A percentile compares a stretch with the other conserved stretches of the same genome.
Evolutionary conservation across 2,113 vertebrate genomes (phyloP).

Genomic region (Sarotherodon lohbergeri): DNA sequence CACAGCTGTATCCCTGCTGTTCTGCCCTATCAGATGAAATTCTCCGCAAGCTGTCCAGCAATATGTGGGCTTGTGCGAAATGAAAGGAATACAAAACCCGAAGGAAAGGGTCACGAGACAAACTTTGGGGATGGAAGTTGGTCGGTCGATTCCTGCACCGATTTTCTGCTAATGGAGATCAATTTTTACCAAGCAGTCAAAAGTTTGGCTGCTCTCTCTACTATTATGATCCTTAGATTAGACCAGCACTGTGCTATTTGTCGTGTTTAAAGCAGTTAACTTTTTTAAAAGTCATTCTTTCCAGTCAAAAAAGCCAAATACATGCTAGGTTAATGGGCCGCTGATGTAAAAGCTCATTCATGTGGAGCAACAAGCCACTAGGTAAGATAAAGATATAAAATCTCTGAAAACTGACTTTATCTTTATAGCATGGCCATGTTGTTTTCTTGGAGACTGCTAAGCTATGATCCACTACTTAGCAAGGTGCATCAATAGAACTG

Average conservation of each 20-base stretch:
- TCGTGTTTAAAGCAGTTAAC: not conserved
- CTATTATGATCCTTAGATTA: not conserved
- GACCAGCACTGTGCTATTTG: not conserved
- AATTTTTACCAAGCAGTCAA: not conserved
- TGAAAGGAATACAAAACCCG: not conserved
- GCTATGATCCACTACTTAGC: not conserved
- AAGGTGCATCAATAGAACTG: not conserved
- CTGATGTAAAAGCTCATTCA: not conserved
- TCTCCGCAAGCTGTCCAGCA: not conserved
- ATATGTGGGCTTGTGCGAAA: not conserved
- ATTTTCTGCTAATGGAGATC: not conserved
- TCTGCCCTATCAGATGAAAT: not conserved
- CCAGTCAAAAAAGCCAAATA: not conserved
- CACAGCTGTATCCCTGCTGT: conserved; percentile 3
- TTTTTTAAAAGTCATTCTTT: not conserved
- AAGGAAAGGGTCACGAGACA: not conserved
- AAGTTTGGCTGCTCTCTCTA: not conserved
- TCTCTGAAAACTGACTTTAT: not conserved
- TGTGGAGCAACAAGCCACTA: not conserved
- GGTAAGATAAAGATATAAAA: not conserved
- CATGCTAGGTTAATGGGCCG: not conserved
- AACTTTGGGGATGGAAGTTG: not conserved
- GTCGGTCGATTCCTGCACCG: not conserved
- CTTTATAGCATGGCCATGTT: not conserved
- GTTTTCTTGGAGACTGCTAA: not conserved